A percentile compares a stretch with the other conserved stretches of the same genome.
Evolutionary conservation across 1,140 invertebrate genomes (phyloP).

Genomic region (Nephotettix cincticeps): DNA sequence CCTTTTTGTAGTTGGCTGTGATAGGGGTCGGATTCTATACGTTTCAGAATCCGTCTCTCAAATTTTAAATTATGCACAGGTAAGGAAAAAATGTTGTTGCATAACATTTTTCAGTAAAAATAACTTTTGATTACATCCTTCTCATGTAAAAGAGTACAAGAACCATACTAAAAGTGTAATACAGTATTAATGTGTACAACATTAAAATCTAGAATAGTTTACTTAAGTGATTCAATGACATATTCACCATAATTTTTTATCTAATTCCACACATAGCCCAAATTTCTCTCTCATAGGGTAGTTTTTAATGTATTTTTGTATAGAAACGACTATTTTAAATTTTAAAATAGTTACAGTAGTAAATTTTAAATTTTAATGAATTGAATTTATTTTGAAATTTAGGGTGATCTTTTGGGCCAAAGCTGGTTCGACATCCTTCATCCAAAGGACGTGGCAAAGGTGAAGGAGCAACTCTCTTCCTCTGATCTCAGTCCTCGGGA

Average conservation of each 20-base stretch:
- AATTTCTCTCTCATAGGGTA: too few relatives aligned
- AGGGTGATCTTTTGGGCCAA: conserved; percentile 87
- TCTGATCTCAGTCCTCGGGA: conserved; percentile 87
- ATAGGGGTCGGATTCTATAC: conserved; percentile 85
- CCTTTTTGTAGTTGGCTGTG: conserved; percentile 91
- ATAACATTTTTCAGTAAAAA: too few relatives aligned
- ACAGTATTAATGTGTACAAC: too few relatives aligned
- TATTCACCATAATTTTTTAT: too few relatives aligned
- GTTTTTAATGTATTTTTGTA: too few relatives aligned
- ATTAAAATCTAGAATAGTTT: too few relatives aligned
- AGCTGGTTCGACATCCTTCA: conserved; percentile 94
- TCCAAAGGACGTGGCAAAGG: conserved; percentile 91
- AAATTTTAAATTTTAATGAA: background rate
- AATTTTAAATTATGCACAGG: conserved; percentile 82
- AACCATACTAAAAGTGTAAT: too few relatives aligned
- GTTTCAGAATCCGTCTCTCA: conserved; percentile 87
- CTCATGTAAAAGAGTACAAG: too few relatives aligned
- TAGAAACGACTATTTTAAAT: too few relatives aligned
- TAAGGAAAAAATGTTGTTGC: conserved; percentile 48
- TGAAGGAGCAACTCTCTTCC: conserved; percentile 92
- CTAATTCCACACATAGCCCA: too few relatives aligned
- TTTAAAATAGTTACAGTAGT: background rate
- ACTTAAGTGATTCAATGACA: too few relatives aligned
- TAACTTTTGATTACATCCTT: too few relatives aligned
- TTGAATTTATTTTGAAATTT: conserved; percentile 28